Base-by-base conservation (phyloP, 1,140 invertebrate genomes). In the Drosophila sproati region DNA sequence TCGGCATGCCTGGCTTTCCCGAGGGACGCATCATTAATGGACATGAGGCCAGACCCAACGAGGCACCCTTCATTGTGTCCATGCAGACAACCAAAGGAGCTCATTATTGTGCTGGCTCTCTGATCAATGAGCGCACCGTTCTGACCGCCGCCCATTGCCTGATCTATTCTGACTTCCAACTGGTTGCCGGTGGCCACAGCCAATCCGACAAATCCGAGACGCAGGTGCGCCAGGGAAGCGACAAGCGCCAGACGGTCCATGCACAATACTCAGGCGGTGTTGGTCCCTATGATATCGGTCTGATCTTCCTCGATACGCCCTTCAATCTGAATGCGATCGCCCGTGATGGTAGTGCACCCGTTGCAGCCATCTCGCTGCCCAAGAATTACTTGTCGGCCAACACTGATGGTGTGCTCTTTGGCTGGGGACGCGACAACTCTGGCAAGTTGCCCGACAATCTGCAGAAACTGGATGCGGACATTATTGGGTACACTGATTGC, bases 211-310 rank as follows among this genome's bases (percentile, higher is more conserved):
- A 59, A 1, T 41, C 90, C 0, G 34, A 67, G 2, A 73, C 66
- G 4, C 91, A 92, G 73, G 10, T 78, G n/a, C 75, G 77, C 1
- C 0, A 51, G 20, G 80, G 51, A 8, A 60, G 20, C 69, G 82
- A 48, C 12, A 28, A n/a, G 0, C 51, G 78, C 0, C 75, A 68
- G 45, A 78, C 93, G 6, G 54, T 93, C 0, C 95, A 95, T 73
- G 91, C 94, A 7, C 69, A 88, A 0, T 95, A 94, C 69, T 31
- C 55, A 29, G 93, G 94, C 39, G 93, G 93, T 28, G 94, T 94
- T 12, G 93, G 92, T 5, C 93, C 93, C 54, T 92, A 95, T 62
- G 96, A 96, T 78, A 94, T 96, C 31, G 95, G 94, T 20, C 63
- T 96, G 2, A 82, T 96, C 28, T 93, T 8, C 57, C 78, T 96